Base-by-base conservation (phyloP, 92 coral and sea anemone species). In the Epizoanthus rinbou region DNA sequence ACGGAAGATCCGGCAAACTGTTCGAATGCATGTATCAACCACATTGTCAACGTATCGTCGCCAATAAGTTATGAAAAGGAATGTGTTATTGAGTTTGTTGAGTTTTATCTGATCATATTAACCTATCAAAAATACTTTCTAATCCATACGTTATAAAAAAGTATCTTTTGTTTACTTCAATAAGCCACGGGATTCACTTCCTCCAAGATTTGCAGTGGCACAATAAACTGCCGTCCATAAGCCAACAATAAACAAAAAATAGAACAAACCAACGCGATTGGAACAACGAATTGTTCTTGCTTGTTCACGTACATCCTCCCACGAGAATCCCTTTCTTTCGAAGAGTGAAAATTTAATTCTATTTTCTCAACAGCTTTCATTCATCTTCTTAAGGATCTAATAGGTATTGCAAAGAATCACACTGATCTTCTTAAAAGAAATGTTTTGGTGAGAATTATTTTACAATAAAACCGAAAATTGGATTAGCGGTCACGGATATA, bases 1-100 rank as follows among this genome's bases (percentile, higher is more conserved):
- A 90, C 62, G 85, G 63, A 83, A 85, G 80, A 90, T 90, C 94
- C 94, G 92, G 91, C 80, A 74, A 73, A 50, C 70, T 85, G 54
- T 6, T 78, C 17, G 25, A 78, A 23, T 41, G 41, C 52, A 37
- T 78, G 53, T 41, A 78, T 62, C 58, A 62, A 41, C 17, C 72
- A 21, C 19, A 78, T 59, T 31, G 69, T 63, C 70, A 78, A 62
- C 31, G 82, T 62, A 78, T 35, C 82, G 7, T 47, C 19, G 54
- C 64, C 39, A 62, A 78, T 43, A 57, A 62, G 56, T 73, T 73
- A 73, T 63, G 57, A 62, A 78, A 59, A 63, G 82, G 82, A 78
- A 78, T 78, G 82, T 50, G n/a, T 60, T 60, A 59, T 60, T 39
- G 57, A 39, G 54, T 10, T 39, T 78, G 69, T 78, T 78, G 58